Evolutionary conservation across 2,797 vertebrate species (phyloP).

Genomic region (Paramormyrops hopkinsi): DNA sequence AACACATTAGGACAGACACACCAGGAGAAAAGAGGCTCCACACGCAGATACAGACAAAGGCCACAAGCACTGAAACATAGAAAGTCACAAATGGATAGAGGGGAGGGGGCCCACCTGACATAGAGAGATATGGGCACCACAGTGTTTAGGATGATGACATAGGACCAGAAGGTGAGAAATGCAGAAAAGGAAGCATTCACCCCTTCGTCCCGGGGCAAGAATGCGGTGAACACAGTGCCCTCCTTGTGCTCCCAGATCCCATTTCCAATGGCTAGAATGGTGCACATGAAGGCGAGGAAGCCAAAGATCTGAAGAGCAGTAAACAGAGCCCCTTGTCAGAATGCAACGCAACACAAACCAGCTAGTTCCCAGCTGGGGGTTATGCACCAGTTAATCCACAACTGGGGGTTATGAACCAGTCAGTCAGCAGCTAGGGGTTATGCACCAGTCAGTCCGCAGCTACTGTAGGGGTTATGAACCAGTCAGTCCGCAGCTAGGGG

Average conservation of each 20-base stretch:
- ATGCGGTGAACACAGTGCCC: conserved; percentile 71
- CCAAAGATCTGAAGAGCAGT: conserved; percentile 74
- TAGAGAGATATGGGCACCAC: conserved; percentile 95
- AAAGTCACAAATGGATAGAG: neutral
- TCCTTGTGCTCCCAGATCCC: conserved; percentile 73
- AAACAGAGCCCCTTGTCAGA: conserved; percentile 14
- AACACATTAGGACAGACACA: neutral
- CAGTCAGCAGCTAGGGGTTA: neutral
- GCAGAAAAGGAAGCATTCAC: conserved; percentile 59
- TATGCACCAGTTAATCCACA: neutral
- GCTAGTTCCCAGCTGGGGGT: neutral
- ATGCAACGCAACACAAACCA: neutral
- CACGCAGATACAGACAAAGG: neutral
- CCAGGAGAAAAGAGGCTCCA: neutral
- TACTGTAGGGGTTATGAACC: no score
- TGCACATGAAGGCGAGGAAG: conserved; percentile 74
- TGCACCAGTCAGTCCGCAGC: no score
- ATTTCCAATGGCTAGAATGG: conserved; percentile 76
- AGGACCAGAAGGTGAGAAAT: conserved; percentile 87
- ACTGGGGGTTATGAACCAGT: neutral
- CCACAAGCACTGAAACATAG: neutral
- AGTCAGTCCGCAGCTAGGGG: no score
- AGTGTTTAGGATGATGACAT: conserved; percentile 89
- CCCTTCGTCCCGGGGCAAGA: conserved; percentile 67
- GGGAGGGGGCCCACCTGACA: conserved; percentile 68